Base-by-base conservation (phyloP, 2,113 vertebrate genomes). In the Brienomyrus brachyistius region DNA sequence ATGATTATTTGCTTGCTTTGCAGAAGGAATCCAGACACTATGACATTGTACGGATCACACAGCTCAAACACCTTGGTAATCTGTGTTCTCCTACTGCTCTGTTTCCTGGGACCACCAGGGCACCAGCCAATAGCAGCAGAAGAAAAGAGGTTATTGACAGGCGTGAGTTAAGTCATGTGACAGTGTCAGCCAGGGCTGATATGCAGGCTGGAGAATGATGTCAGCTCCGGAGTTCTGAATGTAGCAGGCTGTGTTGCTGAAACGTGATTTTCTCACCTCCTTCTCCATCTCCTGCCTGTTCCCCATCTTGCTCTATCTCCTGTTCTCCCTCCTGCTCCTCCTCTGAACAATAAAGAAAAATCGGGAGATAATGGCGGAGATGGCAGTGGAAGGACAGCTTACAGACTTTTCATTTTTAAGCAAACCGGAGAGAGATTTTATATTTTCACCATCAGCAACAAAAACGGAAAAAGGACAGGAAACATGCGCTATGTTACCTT, bases 21-120 rank as follows among this genome's bases (percentile, higher is more conserved):
- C n/a, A 74, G 66, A 74, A 35, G 27, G 66, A 74, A 74, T 31
- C 9, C 27, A 11, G 66, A 70, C 66, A 70, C 27, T 27, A 70
- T 80, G 74, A 80, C 31, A 31, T 43, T 80, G 74, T 19, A 80
- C 19, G 74, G 35, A 43, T 43, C n/a, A 40, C 35, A 80, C 74
- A 80, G 15, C 21, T 87, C 15, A 86, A 62, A 43, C 92, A 92
- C 93, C 92, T 92, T 92, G 91, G 86, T 92, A 91, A 10, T 95
- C 94, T 85, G 92, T 92, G 86, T 95, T 94, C 5, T 95, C 94
- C n/a, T 93, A 92, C n/a, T 92, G 91, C 56, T 95, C 95, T 95
- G 92, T 91, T 88, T 51, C 74, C 7, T 87, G 80, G 0, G 35
- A 66, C 43, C 90, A 92, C 89, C 23, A 91, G 43, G 86, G 47